Evolutionary conservation across 2,113 vertebrate species (phyloP).

Genomic region (Callocephalon fimbriatum): DNA sequence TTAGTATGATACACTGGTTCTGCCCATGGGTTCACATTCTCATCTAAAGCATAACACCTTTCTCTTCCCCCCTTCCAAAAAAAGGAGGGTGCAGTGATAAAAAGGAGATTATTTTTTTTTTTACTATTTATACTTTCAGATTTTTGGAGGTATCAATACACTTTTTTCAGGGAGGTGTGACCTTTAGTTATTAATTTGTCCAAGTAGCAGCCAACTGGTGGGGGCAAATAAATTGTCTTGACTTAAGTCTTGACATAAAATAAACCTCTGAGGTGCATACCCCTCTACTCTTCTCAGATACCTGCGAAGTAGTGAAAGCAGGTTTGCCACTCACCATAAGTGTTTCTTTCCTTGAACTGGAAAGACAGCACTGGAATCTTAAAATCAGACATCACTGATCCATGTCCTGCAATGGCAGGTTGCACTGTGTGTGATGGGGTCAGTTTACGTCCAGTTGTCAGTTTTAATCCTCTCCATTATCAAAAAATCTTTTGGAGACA

Average conservation of each 20-base stretch:
- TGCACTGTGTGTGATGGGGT: too few species aligned
- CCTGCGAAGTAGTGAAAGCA: fast-evolving
- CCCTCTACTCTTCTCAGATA: neutral
- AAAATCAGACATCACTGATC: neutral
- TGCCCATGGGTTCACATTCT: neutral
- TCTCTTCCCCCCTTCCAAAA: neutral
- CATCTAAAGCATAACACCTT: neutral
- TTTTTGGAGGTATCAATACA: neutral
- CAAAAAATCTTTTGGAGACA: fast-evolving
- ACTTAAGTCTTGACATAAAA: neutral
- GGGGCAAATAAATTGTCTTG: neutral
- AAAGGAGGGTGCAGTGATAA: fast-evolving
- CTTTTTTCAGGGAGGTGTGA: neutral
- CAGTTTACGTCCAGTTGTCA: fast-evolving
- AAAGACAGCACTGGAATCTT: neutral
- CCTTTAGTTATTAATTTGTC: neutral
- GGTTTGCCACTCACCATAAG: neutral
- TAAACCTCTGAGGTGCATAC: neutral
- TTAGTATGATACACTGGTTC: fast-evolving
- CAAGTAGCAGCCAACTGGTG: neutral
- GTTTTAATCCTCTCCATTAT: neutral
- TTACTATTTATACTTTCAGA: neutral
- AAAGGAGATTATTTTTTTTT: fast-evolving
- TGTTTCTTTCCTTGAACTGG: neutral
- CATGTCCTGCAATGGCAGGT: neutral